Base-by-base conservation (phyloP, 2,888 invertebrate species). In the Drosophila cyrtoloma region DNA sequence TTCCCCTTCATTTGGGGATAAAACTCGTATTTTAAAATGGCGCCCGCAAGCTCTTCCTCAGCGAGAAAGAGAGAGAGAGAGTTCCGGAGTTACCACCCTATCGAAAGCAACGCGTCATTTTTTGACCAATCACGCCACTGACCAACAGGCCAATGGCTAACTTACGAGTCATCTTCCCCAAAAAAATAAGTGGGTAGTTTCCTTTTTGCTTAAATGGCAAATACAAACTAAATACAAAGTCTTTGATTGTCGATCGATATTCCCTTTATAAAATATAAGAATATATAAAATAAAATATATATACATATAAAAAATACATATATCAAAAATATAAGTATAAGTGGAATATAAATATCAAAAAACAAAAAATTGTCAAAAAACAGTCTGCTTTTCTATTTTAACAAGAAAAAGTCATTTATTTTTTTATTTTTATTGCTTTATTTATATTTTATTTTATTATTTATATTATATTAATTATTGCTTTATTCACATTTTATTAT, bases 21-120 rank as follows among this genome's bases (percentile, higher is more conserved):
- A 47, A 16, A 50, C 3, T 14, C 30, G 10, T 42, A 30, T 67
- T 68, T 55, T 35, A 58, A 58, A 68, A 68, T 52, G 63, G 65
- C 53, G 53, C 26, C 19, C 22, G 35, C 55, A 19, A 32, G 6
- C 39, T 32, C 19, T 50, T 50, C 7, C 6, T 12, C 44, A 14
- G 14, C 12, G 1, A 16, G 44, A n/a, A 22, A 47, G 22, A 44
- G 22, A 42, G 42, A 22, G 22, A 44, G 44, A 47, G 47, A 26
- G 16, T 47, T 7, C 2, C 7, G 14, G 14, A 22, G 22, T 7
- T 47, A 22, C 22, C 26, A 26, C 22, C 47, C 47, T 16, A 16
- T 47, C 16, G 26, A 26, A 47, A 16, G 44, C 47, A 47, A 16
- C 9, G 16, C 47, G 9, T 26, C 2, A 47, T 26, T 47, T 47